Base-by-base conservation (phyloP, 1,140 invertebrate genomes). In the Ostrea denselamellosa region DNA sequence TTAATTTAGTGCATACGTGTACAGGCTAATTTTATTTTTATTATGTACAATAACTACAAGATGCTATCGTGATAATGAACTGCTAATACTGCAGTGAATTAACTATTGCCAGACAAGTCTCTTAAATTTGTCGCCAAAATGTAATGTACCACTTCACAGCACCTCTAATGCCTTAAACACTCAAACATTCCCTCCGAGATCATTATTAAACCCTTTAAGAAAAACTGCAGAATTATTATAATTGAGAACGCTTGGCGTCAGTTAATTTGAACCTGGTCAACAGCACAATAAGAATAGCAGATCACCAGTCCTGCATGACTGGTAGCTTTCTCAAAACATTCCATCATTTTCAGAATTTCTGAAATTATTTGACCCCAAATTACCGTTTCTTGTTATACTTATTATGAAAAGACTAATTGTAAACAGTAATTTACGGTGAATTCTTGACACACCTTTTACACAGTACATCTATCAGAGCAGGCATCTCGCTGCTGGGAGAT, bases 371-470 rank as follows among this genome's bases (percentile, higher is more conserved):
- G 10, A 77, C 68, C 68, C 28, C 68, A 34, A 77, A 77, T 28
- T 14, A 28, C 9, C 28, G 68, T n/a, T 22, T n/a, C 7, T 9
- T 22, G 19, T 68, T 77, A 77, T 14, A 34, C 28, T 34, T 10
- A 77, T 77, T 14, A 77, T 25, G 17, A 28, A 25, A 44, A 44
- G 34, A 44, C 34, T 44, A 44, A 44, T 5, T 44, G 22, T 12
- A 28, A 77, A 28, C 14, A 28, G 22, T 77, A 62, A 62, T 62
- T 62, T 62, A 62, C 0, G 56, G 56, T 19, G 17, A 62, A 28
- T 71, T 77, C 28, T 77, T 77, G 68, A 77, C 68, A 71, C 65
- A 77, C 68, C 68, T 77, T 34, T 77, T 77, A 28, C 25, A 77
- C 68, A 77, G 28, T 77, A 28, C 9, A 25, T 77, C 25, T 77